Evolutionary conservation across 2,797 vertebrate species (phyloP).

Genomic region (Pipistrellus pipistrellus): DNA sequence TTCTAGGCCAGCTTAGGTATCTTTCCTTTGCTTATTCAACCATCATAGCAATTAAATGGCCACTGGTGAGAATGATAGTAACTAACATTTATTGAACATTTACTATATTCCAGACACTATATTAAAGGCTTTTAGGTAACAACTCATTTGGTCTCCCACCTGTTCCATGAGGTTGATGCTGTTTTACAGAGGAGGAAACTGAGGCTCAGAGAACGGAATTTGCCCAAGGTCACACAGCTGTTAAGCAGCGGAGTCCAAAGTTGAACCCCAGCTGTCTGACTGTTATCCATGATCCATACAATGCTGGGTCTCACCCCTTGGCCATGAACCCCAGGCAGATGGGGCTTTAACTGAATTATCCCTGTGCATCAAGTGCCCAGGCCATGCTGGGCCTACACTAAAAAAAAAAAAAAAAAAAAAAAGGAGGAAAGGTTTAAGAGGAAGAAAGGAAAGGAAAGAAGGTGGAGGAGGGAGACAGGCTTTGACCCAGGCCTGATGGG

Average conservation of each 20-base stretch:
- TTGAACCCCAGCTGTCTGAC: no score
- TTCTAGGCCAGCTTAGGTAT: background rate
- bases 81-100: background rate
- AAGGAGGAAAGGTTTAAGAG: background rate
- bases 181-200: background rate
- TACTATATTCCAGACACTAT: background rate
- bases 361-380: background rate
- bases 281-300: background rate
- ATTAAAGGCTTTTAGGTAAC: background rate
- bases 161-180: no score
- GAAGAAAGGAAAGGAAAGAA: background rate
- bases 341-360: background rate
- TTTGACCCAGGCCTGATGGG: no score
- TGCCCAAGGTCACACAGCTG: background rate
- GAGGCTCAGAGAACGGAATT: background rate
- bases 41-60: background rate
- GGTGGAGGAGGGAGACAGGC: background rate
- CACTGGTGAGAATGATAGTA: rapidly evolving
- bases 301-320: background rate
- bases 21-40: background rate
- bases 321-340: background rate
- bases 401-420: background rate
- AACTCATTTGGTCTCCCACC: background rate
- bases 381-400: background rate
- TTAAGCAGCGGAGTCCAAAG: background rate